Percentiles rank a stretch among this genome's conserved stretches.
phyloP scores from a whole-genome alignment of 2,888 invertebrate genomes.

The Drosophila eohydei region DNA sequence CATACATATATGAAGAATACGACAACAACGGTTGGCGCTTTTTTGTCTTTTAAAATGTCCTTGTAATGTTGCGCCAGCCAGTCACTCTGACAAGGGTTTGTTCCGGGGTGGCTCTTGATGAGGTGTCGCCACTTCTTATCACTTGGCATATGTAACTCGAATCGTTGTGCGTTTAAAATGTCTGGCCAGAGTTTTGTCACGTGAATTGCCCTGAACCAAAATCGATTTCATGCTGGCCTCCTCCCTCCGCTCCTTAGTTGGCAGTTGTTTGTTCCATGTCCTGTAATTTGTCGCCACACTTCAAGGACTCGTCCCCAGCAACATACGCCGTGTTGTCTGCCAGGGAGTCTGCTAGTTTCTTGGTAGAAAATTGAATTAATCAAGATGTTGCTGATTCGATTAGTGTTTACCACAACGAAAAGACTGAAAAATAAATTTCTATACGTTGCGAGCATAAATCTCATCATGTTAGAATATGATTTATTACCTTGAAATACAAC shows the following conservation, averaged over 20 bases:
- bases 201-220: conserved; percentile 62
- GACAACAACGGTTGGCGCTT: neutral
- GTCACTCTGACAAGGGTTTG: conserved; percentile 30
- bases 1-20: neutral
- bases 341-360: conserved; percentile 30
- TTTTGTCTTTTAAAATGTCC: conserved; percentile 18
- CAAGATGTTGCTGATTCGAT: conserved; percentile 37
- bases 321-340: conserved; percentile 10
- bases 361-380: conserved; percentile 39
- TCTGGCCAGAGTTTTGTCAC: conserved; percentile 50
- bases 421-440: conserved; percentile 8
- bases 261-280: conserved; percentile 47
- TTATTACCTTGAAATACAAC: conserved; percentile 32
- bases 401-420: conserved; percentile 28
- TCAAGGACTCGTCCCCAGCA: conserved; percentile 20
- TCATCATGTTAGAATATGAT: conserved; percentile 16
- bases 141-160: conserved; percentile 71
- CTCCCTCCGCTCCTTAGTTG: neutral
- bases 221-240: conserved; percentile 67
- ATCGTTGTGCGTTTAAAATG: conserved; percentile 41
- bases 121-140: conserved; percentile 69
- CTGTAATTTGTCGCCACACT: conserved; percentile 70
- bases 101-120: conserved; percentile 64
- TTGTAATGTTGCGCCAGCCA: conserved; percentile 15
- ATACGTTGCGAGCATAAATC: neutral